A percentile compares a stretch with the other conserved stretches of the same genome.
These are phyloP conservation scores for Hyla sarda DNA, from an alignment of 2,113 vertebrate genomes.

Conservation along the genomic window DNA sequence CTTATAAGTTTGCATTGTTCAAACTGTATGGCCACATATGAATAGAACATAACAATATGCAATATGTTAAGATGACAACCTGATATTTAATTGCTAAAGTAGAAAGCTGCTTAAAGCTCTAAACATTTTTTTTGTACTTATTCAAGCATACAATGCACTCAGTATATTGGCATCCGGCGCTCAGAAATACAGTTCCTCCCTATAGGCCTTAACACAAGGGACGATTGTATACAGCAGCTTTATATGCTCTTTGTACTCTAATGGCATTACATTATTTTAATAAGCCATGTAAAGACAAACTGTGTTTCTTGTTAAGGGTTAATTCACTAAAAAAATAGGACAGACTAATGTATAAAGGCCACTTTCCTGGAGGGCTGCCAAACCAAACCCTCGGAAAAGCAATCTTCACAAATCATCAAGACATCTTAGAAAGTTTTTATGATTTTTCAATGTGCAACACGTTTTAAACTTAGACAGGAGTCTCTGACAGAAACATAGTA, in stretches of 20 bases:
- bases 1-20: background rate
- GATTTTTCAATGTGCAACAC: no score
- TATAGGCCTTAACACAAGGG: background rate
- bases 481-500: no score
- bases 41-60: background rate
- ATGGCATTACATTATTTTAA: conserved; percentile 1
- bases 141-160: background rate
- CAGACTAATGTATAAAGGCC: background rate
- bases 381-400: background rate
- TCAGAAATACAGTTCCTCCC: background rate
- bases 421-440: background rate
- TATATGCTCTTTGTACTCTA: background rate
- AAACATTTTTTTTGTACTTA: background rate
- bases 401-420: background rate
- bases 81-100: background rate
- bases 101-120: background rate
- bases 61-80: background rate
- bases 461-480: no score
- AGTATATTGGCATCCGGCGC: background rate
- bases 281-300: background rate
- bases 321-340: background rate
- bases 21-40: background rate
- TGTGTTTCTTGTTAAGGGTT: background rate
- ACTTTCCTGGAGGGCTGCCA: background rate
- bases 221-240: background rate